Conservation (phyloP, 2,888 invertebrate genomes). For the Patella ulyssiponensis region DNA sequence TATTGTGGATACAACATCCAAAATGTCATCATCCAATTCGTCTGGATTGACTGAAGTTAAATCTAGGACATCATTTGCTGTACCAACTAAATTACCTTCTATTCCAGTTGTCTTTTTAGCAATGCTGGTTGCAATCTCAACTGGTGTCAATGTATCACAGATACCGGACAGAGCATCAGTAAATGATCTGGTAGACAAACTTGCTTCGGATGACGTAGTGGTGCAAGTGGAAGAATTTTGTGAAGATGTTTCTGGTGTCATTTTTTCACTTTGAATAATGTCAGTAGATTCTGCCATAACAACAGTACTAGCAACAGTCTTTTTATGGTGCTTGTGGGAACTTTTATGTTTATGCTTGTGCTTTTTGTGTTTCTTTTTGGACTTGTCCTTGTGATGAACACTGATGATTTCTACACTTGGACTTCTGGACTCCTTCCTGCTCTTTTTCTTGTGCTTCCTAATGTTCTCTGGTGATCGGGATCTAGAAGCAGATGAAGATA, state of each 20-base stretch:
- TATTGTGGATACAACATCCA: background rate
- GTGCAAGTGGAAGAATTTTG: slow-evolving; percentile 8
- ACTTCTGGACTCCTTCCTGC: background rate
- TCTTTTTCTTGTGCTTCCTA: background rate
- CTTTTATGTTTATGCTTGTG: slow-evolving; percentile 28
- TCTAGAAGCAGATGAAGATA: background rate
- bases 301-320: slow-evolving; percentile 10
- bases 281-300: slow-evolving; percentile 8
- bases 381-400: slow-evolving; percentile 25
- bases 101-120: background rate
- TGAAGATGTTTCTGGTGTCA: slow-evolving; percentile 14
- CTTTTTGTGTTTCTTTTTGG: slow-evolving; percentile 32
- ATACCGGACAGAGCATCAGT: background rate
- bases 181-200: background rate
- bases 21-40: slow-evolving; percentile 1
- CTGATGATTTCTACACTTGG: slow-evolving; percentile 23
- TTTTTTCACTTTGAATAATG: slow-evolving; percentile 20
- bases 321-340: background rate
- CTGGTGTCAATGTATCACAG: background rate
- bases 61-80: background rate
- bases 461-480: background rate
- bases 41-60: background rate
- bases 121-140: background rate
- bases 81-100: background rate
- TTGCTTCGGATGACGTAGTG: background rate